phyloP scores from a whole-genome alignment of 1,140 invertebrate species.

The Glossosoma conforme region DNA sequence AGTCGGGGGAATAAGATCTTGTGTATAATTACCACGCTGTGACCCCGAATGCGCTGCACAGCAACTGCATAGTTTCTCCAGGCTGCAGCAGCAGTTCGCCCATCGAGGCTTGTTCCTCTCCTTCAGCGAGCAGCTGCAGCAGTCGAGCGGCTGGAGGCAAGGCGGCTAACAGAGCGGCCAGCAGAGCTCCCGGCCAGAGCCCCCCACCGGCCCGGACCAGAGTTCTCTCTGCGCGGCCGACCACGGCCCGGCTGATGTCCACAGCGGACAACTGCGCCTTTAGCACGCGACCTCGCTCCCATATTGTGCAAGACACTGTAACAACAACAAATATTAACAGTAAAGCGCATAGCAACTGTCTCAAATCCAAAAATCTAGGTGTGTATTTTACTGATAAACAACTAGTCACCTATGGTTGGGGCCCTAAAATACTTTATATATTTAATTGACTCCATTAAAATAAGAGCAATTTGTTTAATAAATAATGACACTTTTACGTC shows the following conservation, averaged over 20 bases:
- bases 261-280: constrained; percentile 89
- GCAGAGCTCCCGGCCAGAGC: constrained; percentile 36
- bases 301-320: constrained; percentile 89
- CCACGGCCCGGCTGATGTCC: constrained; percentile 91
- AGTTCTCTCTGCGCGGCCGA: constrained; percentile 72
- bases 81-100: no score
- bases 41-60: constrained; percentile 41
- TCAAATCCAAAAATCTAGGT: no score
- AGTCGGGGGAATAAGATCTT: no score
- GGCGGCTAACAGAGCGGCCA: constrained; percentile 36
- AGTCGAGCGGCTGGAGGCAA: constrained; percentile 36
- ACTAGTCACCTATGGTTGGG: no score
- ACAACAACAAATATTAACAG: no score
- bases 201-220: constrained; percentile 38
- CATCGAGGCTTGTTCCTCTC: not conserved
- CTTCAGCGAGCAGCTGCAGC: constrained; percentile 35
- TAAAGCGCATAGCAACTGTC: no score
- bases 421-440: no score
- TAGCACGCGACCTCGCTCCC: constrained; percentile 82
- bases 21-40: constrained; percentile 42
- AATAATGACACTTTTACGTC: no score
- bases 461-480: no score
- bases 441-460: no score
- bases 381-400: no score
- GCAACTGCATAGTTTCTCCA: no score